Evolutionary conservation across 2,113 vertebrate genomes (phyloP).

Genomic region (Osmerus eperlanus): DNA sequence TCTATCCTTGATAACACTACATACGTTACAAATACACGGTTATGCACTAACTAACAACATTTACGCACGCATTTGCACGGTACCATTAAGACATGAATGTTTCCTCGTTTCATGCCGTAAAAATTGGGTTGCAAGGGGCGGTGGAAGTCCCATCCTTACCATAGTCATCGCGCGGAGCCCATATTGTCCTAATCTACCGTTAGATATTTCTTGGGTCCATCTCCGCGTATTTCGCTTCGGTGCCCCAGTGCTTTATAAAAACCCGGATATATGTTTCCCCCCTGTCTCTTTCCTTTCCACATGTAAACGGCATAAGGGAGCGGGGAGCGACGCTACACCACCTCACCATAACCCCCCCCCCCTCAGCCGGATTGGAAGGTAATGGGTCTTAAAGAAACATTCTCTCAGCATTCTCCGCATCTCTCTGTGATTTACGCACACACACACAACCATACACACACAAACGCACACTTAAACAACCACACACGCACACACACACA

Average conservation of each 20-base stretch:
- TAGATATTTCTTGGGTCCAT: constrained; percentile 60
- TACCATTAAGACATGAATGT: neutral
- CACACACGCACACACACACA: neutral
- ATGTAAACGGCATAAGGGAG: constrained; percentile 65
- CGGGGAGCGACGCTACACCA: constrained; percentile 66
- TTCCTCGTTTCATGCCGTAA: constrained; percentile 23
- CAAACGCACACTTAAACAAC: neutral
- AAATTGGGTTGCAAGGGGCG: constrained; percentile 55
- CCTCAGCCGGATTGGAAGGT: constrained; percentile 69
- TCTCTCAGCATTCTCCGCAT: constrained; percentile 67
- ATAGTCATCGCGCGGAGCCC: constrained; percentile 64
- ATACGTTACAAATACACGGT: constrained; percentile 32
- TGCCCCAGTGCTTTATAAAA: constrained; percentile 43
- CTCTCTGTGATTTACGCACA: constrained; percentile 53
- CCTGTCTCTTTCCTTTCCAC: constrained; percentile 54
- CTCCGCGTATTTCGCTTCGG: constrained; percentile 44
- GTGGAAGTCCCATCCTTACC: constrained; percentile 71
- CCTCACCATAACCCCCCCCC: constrained; percentile 65
- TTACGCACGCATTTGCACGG: constrained; percentile 22
- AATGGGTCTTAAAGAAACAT: constrained; percentile 80
- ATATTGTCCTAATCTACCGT: constrained; percentile 56
- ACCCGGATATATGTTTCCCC: constrained; percentile 34
- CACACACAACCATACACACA: constrained; percentile 7
- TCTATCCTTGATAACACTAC: constrained; percentile 45
- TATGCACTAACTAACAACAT: constrained; percentile 22